These are phyloP conservation scores for Campoletis raptor DNA, from an alignment of 2,888 invertebrate genomes.

Conservation along the genomic window DNA sequence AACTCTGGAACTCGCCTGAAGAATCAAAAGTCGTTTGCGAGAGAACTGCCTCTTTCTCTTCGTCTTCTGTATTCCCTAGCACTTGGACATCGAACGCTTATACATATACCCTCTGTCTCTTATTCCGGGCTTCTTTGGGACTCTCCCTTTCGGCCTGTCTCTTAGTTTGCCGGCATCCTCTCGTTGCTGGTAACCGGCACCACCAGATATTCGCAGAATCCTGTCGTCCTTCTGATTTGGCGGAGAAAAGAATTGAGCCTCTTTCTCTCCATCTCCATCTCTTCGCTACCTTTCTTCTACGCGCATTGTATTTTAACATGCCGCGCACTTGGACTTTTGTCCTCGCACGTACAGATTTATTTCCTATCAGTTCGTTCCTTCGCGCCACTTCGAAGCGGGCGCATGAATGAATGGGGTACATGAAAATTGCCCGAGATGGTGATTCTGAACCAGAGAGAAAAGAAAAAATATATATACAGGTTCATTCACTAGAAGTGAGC, in stretches of 20 bases:
- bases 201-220: conserved; percentile 70
- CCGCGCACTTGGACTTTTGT: conserved; percentile 57
- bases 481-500: not conserved
- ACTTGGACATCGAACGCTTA: conserved; percentile 38
- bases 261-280: conserved; percentile 5
- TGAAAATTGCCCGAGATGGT: conserved; percentile 42
- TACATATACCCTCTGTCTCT: conserved; percentile 34
- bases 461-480: not conserved
- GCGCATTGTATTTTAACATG: conserved; percentile 67
- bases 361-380: conserved; percentile 61
- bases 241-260: conserved; percentile 46
- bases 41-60: conserved; percentile 35
- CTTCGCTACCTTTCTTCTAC: conserved; percentile 21
- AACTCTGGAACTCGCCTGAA: conserved; percentile 45
- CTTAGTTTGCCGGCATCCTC: conserved; percentile 44
- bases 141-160: conserved; percentile 37
- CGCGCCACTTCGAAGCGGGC: conserved; percentile 44
- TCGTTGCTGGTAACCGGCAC: conserved; percentile 62
- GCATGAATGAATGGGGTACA: conserved; percentile 27
- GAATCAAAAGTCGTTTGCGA: conserved; percentile 35
- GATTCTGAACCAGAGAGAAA: conserved; percentile 4
- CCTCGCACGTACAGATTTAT: conserved; percentile 61
- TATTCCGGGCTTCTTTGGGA: conserved; percentile 20
- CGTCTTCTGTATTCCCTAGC: conserved; percentile 41
- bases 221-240: conserved; percentile 66